Base-by-base conservation (phyloP, 2,888 invertebrate species). In the Cremastinae sp. region DNA sequence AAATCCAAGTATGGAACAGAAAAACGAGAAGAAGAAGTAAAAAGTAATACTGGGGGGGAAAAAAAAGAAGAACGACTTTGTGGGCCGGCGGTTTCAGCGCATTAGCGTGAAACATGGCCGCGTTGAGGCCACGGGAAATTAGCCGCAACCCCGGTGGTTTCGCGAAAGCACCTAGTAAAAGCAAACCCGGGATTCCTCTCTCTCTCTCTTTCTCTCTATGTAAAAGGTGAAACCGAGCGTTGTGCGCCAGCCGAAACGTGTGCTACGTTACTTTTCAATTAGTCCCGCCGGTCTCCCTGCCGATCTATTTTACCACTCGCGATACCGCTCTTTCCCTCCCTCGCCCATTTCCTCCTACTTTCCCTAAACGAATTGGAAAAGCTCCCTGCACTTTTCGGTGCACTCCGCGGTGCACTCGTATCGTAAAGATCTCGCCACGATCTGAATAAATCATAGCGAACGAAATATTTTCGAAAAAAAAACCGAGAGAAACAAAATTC, bases 31-130 rank as follows among this genome's bases (percentile, higher is more conserved):
- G 53, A 28, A 41, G 10, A 34, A 12, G 12, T 12, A 56, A 66
- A 56, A 66, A 45, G 45, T 10, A 34, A 36, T 34, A 36, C 34
- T 9, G 10, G 59, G 20, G 12, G 49, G 18, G 62, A 14, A 65
- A 61, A 36, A 64, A 62, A 64, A 59, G 34, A 69, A 69, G 61
- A 47, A 69, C 41, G 69, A 54, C 65, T 61, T 70, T 70, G 69
- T 36, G 65, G 73, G 65, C 73, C 64, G 49, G 76, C 69, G 76
- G 73, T 73, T 76, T 73, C 73, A 69, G 76, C 76, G 54, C 76
- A 76, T 76, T 76, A 76, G 76, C 59, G 76, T 76, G 76, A 73
- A 76, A 76, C 76, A 76, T 73, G 73, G 76, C 76, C 76, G 59
- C 73, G 72, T 12, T 41, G 64, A 68, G 76, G 68, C 76, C 65